Evolutionary conservation across 2,113 vertebrate species (phyloP).

Genomic region (Megaleporinus macrocephalus): DNA sequence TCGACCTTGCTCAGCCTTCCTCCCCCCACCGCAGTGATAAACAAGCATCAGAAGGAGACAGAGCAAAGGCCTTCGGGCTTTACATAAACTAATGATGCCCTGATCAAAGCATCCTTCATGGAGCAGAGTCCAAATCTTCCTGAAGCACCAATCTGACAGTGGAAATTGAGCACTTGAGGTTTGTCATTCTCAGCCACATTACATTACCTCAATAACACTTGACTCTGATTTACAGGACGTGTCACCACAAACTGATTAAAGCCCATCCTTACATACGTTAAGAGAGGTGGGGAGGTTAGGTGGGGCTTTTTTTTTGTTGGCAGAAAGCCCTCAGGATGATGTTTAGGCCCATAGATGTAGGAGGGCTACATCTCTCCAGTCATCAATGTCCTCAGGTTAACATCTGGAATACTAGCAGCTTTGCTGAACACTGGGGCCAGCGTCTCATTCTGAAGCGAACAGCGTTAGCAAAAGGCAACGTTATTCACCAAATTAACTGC

Average conservation of each 20-base stretch:
- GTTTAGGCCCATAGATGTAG: not conserved
- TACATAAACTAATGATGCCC: not conserved
- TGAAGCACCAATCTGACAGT: not conserved
- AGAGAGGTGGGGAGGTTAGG: not conserved
- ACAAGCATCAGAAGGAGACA: not conserved
- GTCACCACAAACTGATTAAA: constrained; percentile 23
- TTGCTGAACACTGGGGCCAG: not conserved
- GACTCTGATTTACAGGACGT: not conserved
- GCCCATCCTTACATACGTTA: constrained; percentile 1
- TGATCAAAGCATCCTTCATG: not conserved
- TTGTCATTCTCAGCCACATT: not conserved
- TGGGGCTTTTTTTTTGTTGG: not conserved
- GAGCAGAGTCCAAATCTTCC: not conserved
- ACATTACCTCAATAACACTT: not conserved
- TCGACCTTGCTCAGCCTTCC: not conserved
- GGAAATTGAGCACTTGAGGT: not conserved
- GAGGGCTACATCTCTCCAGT: too few species aligned
- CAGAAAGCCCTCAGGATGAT: not conserved
- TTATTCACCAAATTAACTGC: not conserved
- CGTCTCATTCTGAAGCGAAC: not conserved
- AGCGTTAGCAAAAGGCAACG: not conserved
- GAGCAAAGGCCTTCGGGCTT: not conserved
- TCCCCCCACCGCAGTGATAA: not conserved
- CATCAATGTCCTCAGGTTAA: not conserved
- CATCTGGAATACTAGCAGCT: not conserved